Conservation (phyloP, 1,140 invertebrate genomes). For the Bombus impatiens region DNA sequence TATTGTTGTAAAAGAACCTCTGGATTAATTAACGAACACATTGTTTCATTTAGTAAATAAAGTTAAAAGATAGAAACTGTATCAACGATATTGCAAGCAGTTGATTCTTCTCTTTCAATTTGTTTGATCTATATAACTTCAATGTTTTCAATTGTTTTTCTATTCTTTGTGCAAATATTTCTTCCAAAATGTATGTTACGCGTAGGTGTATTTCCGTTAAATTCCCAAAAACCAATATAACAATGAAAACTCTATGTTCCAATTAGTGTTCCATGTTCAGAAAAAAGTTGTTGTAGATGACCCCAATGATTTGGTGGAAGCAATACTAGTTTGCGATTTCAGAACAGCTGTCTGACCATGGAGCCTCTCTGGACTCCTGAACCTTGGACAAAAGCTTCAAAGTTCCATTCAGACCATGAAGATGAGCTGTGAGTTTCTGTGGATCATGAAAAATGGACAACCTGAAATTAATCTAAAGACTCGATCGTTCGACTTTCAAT, state of each 20-base stretch:
- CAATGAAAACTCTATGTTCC: background rate
- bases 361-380: conserved; percentile 4
- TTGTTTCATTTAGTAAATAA: background rate
- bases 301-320: background rate
- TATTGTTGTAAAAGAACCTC: background rate
- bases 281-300: background rate
- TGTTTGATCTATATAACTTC: no score
- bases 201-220: background rate
- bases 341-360: conserved; percentile 70
- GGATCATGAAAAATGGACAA: background rate
- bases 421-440: no score
- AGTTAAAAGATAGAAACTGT: background rate
- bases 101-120: background rate
- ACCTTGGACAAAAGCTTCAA: background rate
- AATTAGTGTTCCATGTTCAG: background rate
- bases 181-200: background rate
- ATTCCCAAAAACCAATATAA: background rate
- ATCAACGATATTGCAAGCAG: background rate
- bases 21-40: background rate
- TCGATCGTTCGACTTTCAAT: background rate
- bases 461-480: no score
- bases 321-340: conserved; percentile 29
- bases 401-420: background rate
- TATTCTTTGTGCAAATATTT: background rate
- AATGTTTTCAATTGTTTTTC: background rate